phyloP scores from a whole-genome alignment of 1,140 invertebrate species.

The Wasmannia auropunctata region DNA sequence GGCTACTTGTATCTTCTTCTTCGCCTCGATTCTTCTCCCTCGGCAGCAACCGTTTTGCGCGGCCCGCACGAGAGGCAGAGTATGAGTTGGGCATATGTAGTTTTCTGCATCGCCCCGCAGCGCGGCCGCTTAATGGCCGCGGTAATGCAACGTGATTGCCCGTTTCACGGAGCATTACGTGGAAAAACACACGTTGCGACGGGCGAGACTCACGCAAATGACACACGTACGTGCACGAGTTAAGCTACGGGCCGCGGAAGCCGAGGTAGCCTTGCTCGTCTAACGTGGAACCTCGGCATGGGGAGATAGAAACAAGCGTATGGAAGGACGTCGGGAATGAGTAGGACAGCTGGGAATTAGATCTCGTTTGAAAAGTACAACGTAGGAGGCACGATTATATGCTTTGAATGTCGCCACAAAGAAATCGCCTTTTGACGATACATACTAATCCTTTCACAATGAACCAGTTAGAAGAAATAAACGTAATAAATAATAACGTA shows the following conservation, averaged over 20 bases:
- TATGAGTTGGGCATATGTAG: conserved; percentile 38
- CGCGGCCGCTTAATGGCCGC: conserved; percentile 66
- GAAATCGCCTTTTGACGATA: not conserved
- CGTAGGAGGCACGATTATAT: not conserved
- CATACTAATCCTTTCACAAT: no score
- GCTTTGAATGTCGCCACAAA: not conserved
- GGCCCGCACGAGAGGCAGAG: conserved; percentile 3
- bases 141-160: conserved; percentile 75
- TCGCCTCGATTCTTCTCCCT: conserved; percentile 29
- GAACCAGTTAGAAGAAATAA: not conserved
- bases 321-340: not conserved
- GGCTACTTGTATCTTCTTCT: conserved; percentile 49
- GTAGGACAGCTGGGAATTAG: conserved; percentile 30
- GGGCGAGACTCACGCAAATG: conserved; percentile 62
- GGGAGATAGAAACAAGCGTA: conserved; percentile 28
- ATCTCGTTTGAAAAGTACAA: conserved; percentile 26
- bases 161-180: conserved; percentile 77
- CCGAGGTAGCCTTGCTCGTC: conserved; percentile 8
- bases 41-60: conserved; percentile 49
- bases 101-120: conserved; percentile 66
- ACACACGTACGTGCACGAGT: conserved; percentile 61
- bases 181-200: conserved; percentile 72
- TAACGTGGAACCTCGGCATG: conserved; percentile 25
- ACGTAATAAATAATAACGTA: no score
- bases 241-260: conserved; percentile 38